Conservation (phyloP, 2,113 vertebrate species). For the Tychaedon coryphoeus region DNA sequence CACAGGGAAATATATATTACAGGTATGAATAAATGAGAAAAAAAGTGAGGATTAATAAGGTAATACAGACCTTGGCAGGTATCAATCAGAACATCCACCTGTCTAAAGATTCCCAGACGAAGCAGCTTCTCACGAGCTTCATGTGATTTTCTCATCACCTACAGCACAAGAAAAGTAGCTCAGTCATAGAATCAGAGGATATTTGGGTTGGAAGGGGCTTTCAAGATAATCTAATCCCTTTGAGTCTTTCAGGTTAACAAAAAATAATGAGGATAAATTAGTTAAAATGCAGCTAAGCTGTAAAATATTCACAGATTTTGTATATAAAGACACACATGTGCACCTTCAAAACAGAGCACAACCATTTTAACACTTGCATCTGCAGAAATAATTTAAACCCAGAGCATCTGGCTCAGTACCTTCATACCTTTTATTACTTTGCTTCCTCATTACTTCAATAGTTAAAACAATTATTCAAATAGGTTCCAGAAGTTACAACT, state of each 20-base stretch:
- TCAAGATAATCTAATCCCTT: neutral
- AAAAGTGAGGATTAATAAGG: neutral
- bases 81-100: conserved; percentile 95
- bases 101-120: conserved; percentile 89
- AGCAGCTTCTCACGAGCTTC: conserved; percentile 89
- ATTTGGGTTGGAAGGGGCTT: neutral
- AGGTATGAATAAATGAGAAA: neutral
- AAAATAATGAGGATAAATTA: neutral
- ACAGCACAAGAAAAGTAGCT: neutral
- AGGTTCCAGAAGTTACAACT: neutral
- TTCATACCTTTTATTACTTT: neutral
- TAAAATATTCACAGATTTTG: neutral
- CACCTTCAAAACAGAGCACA: neutral
- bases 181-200: neutral
- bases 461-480: neutral
- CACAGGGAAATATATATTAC: neutral
- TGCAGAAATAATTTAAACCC: neutral
- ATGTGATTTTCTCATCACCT: conserved; percentile 94
- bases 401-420: neutral
- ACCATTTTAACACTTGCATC: neutral
- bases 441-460: neutral
- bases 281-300: neutral
- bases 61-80: conserved; percentile 82
- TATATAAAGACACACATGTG: neutral
- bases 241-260: neutral